These are phyloP conservation scores for Eulemur coronatus DNA, from an alignment of 2,797 vertebrate species.

Conservation along the genomic window DNA sequence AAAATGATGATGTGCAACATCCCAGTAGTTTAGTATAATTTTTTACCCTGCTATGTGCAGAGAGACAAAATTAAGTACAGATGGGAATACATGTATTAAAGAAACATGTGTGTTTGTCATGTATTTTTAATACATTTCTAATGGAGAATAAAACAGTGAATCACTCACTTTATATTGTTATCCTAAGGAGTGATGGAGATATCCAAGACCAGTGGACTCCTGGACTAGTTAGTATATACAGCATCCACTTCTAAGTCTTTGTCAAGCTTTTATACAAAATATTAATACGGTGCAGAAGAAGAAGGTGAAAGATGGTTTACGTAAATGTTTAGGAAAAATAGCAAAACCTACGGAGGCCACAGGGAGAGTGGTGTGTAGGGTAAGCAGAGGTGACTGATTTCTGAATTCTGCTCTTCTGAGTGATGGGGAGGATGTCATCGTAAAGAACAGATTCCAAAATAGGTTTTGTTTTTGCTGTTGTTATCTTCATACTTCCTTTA, in stretches of 20 bases:
- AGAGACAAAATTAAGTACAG: slow-evolving; percentile 22
- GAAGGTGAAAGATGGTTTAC: neutral
- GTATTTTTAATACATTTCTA: neutral
- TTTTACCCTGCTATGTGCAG: neutral
- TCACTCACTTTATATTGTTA: neutral
- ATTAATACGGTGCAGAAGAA: neutral
- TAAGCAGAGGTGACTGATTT: neutral
- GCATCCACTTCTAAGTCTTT: neutral
- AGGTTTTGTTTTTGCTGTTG: neutral
- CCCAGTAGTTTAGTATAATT: neutral
- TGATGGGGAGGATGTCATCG: neutral
- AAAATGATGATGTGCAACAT: too few relatives aligned
- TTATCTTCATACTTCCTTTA: neutral
- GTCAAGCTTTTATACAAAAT: slow-evolving; percentile 14
- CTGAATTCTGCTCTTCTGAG: neutral
- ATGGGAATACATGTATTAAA: neutral
- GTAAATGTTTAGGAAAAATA: neutral
- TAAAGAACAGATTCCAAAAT: neutral
- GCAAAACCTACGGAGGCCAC: neutral
- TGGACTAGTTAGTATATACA: neutral
- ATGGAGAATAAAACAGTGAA: neutral
- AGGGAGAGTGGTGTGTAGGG: neutral
- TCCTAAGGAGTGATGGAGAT: neutral
- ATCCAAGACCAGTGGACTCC: neutral
- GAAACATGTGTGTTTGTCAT: neutral